These are phyloP conservation scores for Piprites chloris DNA, from an alignment of 2,113 vertebrate genomes.

Conservation along the genomic window DNA sequence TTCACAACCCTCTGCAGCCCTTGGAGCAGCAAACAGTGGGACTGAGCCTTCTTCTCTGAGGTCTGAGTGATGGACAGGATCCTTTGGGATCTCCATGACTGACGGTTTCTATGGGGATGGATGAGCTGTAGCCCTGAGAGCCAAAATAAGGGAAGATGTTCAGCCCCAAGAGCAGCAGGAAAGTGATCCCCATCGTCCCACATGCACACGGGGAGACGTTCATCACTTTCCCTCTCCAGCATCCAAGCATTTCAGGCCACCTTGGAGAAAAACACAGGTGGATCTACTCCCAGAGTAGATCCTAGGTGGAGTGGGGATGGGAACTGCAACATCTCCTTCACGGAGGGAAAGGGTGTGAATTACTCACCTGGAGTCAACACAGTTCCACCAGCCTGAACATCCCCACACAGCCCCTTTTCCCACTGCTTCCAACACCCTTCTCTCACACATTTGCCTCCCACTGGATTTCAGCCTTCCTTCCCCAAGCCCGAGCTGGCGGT, in stretches of 20 bases:
- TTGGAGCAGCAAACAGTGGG: background rate
- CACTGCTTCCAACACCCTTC: background rate
- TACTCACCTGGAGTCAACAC: background rate
- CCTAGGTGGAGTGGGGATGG: background rate
- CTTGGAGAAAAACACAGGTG: background rate
- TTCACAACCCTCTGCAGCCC: background rate
- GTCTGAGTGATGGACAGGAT: fast-evolving
- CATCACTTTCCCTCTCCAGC: background rate
- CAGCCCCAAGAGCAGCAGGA: background rate
- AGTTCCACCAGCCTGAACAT: background rate
- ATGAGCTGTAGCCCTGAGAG: background rate
- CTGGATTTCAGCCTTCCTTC: background rate
- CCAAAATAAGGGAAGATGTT: background rate
- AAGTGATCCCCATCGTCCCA: background rate
- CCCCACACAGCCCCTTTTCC: background rate
- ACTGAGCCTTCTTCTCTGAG: background rate
- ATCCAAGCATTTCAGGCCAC: background rate
- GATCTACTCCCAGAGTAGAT: background rate
- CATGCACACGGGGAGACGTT: background rate
- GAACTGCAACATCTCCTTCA: background rate
- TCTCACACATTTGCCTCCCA: background rate
- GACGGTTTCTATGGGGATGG: background rate
- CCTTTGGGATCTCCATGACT: fast-evolving
- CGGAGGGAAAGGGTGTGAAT: background rate
- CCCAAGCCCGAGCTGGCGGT: background rate